A percentile compares a stretch with the other conserved stretches of the same genome.
Evolutionary conservation across 2,113 vertebrate species (phyloP).

Genomic region (Clarias magur): DNA sequence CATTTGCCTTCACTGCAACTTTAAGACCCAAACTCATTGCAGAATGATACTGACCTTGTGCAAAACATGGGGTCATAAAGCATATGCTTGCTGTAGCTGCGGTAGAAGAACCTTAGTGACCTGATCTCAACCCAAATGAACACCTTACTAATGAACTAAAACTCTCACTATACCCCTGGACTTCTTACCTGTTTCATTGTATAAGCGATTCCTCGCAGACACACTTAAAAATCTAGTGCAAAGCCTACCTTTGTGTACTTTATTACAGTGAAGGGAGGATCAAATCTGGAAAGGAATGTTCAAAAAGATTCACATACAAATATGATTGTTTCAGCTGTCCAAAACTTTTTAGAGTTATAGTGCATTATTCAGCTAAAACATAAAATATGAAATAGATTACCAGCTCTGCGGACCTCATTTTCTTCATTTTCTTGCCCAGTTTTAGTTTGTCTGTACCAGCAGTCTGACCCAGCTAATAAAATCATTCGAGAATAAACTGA

Average conservation of each 20-base stretch:
- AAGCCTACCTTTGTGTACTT: background rate
- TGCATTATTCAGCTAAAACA: background rate
- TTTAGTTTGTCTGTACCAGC: background rate
- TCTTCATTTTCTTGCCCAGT: background rate
- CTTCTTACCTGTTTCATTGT: background rate
- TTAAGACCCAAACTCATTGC: background rate
- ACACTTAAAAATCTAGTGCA: background rate
- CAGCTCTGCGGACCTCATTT: background rate
- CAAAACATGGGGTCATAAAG: background rate
- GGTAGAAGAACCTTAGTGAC: background rate
- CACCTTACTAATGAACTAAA: background rate
- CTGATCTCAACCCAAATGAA: background rate
- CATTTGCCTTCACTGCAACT: background rate
- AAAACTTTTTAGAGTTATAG: background rate
- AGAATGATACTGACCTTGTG: background rate
- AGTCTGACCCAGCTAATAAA: constrained; percentile 1
- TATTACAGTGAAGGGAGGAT: no score
- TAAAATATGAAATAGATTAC: background rate
- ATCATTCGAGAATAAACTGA: background rate
- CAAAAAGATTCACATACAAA: background rate
- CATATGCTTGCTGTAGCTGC: background rate
- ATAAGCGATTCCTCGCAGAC: background rate
- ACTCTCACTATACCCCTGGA: background rate
- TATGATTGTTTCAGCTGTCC: background rate
- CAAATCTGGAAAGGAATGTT: background rate